phyloP scores from a whole-genome alignment of 2,797 vertebrate species.

The Acipenser ruthenus region DNA sequence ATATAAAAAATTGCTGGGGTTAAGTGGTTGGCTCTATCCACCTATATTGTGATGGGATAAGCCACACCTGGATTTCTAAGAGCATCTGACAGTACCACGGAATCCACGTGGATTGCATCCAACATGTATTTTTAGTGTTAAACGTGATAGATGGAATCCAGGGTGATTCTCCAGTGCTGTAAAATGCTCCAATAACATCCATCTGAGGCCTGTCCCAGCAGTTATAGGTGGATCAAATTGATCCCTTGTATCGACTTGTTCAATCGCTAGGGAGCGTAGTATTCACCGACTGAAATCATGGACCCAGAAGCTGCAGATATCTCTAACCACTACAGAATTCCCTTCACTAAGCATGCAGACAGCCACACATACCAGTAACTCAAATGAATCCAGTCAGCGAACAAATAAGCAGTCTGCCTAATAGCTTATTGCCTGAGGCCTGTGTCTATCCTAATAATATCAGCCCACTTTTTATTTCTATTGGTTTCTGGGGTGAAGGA shows the following conservation, averaged over 20 bases:
- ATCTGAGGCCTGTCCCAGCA: too few species aligned
- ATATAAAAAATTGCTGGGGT: too few species aligned
- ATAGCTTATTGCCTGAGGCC: conserved; percentile 45
- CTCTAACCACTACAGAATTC: conserved; percentile 28
- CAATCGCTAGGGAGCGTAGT: not conserved
- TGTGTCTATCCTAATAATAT: conserved; percentile 42
- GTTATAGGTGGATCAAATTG: too few species aligned
- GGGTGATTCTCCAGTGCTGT: too few species aligned
- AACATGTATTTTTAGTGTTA: too few species aligned
- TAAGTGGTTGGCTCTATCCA: not conserved
- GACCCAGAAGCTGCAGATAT: conserved; percentile 44
- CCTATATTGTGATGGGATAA: too few species aligned
- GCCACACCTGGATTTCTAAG: too few species aligned
- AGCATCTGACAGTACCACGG: too few species aligned
- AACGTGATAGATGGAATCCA: too few species aligned
- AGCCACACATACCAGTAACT: conserved; percentile 45
- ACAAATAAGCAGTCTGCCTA: conserved; percentile 50
- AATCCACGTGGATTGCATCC: too few species aligned
- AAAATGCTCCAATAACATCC: too few species aligned
- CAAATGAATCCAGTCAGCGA: conserved; percentile 49
- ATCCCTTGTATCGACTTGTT: too few species aligned
- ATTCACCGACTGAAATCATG: conserved; percentile 32
- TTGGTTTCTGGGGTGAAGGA: conserved; percentile 20
- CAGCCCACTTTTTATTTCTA: conserved; percentile 42
- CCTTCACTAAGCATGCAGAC: conserved; percentile 36